Base-by-base conservation (phyloP, 2,797 vertebrate genomes). In the Sebastes steindachneri region DNA sequence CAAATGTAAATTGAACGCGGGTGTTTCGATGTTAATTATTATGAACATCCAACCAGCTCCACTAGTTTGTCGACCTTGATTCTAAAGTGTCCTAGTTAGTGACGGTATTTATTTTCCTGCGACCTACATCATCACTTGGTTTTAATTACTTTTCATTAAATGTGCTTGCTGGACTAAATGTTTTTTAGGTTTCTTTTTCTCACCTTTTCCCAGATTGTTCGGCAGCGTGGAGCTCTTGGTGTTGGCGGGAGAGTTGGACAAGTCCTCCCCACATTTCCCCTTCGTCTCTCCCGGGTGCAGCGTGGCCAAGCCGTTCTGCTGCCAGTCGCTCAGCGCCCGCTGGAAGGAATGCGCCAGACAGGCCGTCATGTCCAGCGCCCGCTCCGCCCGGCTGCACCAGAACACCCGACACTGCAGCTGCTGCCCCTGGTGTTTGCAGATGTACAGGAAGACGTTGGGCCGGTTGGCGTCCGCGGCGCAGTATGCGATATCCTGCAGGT, bases 341-440 rank as follows among this genome's bases (percentile, higher is more conserved):
- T 97, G 95, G 88, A 97, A 97, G 11, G 96, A 96, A 14, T 65
- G 88, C 0, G 95, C 96, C 88, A 97, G 88, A 10, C 96, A 97
- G 0, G 94, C 89, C 0, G 96, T 96, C 94, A 97, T 95, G 91
- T 96, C 96, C 1, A 89, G 91, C 0, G 95, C 96, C 55, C 95
- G 86, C 90, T 97, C 96, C 0, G 95, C 96, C 28, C 95, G 94
- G 86, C 94, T 96, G 91, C 96, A 97, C 95, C 96, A 96, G 90
- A 97, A 97, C 64, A 96, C 96, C 2, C 96, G 93, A 48, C 96
- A 97, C 89, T 96, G 96, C 88, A 97, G 95, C 94, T 97, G 96
- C 91, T 96, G 95, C 0, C 95, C 95, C 0, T 95, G 95, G 21
- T 95, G 95, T 35, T 95, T 94, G 87, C 96, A 97, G 93, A 97